Base-by-base conservation (phyloP, 2,888 invertebrate species). In the Cosmia trapezina region DNA sequence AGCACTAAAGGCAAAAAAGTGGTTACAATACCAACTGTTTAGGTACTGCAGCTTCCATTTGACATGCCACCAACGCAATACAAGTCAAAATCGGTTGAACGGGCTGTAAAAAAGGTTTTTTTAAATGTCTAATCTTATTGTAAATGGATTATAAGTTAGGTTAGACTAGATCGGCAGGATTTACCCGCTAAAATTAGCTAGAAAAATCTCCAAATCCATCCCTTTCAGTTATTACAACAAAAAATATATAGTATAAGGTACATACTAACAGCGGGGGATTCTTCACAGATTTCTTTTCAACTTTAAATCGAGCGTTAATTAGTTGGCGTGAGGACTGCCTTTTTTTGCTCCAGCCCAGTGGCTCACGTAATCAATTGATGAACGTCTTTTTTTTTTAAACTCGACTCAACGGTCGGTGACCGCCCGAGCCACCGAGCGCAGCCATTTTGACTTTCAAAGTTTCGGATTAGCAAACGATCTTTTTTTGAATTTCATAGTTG, bases 281-380 rank as follows among this genome's bases (percentile, higher is more conserved):
- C 88, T 88, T 89, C 73, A 76, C 84, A 82, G 89, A 90, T 90
- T 90, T 89, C 88, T 90, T 88, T 86, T 80, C 83, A 89, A 91
- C 86, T 90, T 90, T 86, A 86, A 91, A 90, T 90, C 87, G 91
- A 88, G 86, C 88, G 89, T 89, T 91, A 91, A 91, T 91, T 92
- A 91, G 91, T 91, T 87, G 84, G 83, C 80, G 85, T 83, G 80
- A 83, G 80, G 86, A 89, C 89, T 82, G 81, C 81, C 79, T 86
- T 88, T 87, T 87, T 86, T 80, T 85, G 83, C 88, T 78, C 83
- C 78, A 76, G 81, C 84, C 83, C 87, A 87, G 78, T 83, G 87
- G 83, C 75, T 83, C 88, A 87, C 86, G 88, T 90, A 90, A 91
- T 91, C 91, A 90, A 91, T 91, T 91, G 88, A 87, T 91, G 88